Percentiles rank a stretch among this genome's conserved stretches.
Conservation (phyloP, 2,797 vertebrate species). For the Calcarius lapponicus region DNA sequence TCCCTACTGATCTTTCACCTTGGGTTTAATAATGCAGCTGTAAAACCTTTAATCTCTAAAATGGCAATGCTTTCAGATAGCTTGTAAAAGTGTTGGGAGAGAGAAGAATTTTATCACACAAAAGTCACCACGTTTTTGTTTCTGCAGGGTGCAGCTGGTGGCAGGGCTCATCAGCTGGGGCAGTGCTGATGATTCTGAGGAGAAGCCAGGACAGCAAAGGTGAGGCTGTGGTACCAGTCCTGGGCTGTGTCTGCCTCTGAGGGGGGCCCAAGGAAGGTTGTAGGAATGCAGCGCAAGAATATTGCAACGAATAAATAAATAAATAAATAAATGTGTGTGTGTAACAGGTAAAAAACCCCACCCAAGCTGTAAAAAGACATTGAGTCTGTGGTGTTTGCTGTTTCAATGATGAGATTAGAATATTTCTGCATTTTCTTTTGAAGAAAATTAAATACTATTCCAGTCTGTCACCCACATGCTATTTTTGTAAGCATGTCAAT, state of each 20-base stretch:
- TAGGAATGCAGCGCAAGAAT: neutral
- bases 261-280: neutral
- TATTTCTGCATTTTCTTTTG: neutral
- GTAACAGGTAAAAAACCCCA: rapidly evolving
- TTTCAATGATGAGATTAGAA: neutral
- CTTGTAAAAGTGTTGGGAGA: neutral
- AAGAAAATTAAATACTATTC: neutral
- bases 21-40: neutral
- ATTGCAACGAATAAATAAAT: neutral
- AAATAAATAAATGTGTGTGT: neutral
- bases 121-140: neutral
- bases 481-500: neutral
- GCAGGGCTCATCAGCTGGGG: neutral
- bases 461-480: neutral
- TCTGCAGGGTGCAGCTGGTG: neutral
- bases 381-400: neutral
- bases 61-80: neutral
- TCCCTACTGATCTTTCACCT: neutral
- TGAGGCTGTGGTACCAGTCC: neutral
- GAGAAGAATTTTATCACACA: neutral
- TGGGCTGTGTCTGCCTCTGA: neutral
- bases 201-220: neutral
- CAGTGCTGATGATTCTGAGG: neutral
- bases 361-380: neutral
- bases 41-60: neutral